A percentile compares a stretch with the other conserved stretches of the same genome.
These are phyloP conservation scores for Diadumene lineata DNA, from an alignment of 92 coral and sea anemone species.

Conservation along the genomic window DNA sequence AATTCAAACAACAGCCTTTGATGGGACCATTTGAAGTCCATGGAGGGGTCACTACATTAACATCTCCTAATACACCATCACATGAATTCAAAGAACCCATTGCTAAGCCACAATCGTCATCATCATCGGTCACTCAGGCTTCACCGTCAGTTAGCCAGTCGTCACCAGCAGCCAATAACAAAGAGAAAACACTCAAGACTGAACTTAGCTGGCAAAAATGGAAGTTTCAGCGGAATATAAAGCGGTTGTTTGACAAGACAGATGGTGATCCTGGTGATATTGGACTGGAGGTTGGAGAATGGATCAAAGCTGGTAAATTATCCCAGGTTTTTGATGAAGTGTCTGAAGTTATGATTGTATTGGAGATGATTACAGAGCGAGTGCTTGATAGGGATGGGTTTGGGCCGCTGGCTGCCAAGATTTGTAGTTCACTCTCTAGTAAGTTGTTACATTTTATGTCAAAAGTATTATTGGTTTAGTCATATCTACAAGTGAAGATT, in stretches of 20 bases:
- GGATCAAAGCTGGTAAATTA: constrained; percentile 68
- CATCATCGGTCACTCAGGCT: too few species aligned
- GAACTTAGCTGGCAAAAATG: constrained; percentile 96
- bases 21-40: constrained; percentile 17
- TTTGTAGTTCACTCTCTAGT: constrained; percentile 78
- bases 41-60: constrained; percentile 4
- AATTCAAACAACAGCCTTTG: constrained; percentile 7
- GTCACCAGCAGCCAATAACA: constrained; percentile 44
- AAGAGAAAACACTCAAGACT: constrained; percentile 58
- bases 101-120: constrained; percentile 35
- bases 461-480: neutral
- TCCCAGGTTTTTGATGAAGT: constrained; percentile 81
- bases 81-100: constrained; percentile 15
- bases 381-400: constrained; percentile 68
- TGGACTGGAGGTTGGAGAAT: constrained; percentile 46
- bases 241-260: constrained; percentile 57
- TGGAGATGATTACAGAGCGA: constrained; percentile 64
- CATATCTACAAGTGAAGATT: too few species aligned
- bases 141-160: too few species aligned
- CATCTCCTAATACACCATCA: constrained; percentile 4
- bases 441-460: neutral
- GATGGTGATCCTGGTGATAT: constrained; percentile 28
- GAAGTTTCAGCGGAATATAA: constrained; percentile 84
- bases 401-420: constrained; percentile 57
- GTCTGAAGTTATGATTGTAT: constrained; percentile 77